Evolutionary conservation across 2,888 invertebrate species (phyloP).

Genomic region (Tinea pellionella): DNA sequence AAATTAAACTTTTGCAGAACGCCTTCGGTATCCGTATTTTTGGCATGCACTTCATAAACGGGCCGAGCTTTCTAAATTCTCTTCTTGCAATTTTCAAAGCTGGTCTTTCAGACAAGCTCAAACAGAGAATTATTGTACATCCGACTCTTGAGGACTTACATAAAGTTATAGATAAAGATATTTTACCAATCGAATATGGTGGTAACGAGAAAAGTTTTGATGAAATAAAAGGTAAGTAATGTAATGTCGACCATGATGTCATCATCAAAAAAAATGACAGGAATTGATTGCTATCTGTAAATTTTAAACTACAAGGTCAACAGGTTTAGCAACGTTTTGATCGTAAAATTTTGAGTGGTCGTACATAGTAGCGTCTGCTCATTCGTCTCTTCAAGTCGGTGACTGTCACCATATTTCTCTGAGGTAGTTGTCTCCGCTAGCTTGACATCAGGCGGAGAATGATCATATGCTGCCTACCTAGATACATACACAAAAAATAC

Average conservation of each 20-base stretch:
- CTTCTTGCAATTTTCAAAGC: slow-evolving; percentile 24
- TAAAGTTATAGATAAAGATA: slow-evolving; percentile 23
- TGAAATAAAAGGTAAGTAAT: slow-evolving; percentile 26
- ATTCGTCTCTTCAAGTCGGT: too few species aligned
- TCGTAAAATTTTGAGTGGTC: too few species aligned
- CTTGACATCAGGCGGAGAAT: too few species aligned
- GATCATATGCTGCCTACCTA: too few species aligned
- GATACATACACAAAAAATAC: too few species aligned
- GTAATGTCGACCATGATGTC: neutral
- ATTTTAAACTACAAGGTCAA: too few species aligned
- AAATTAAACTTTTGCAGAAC: slow-evolving; percentile 23
- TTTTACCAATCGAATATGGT: slow-evolving; percentile 28
- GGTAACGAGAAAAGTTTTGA: slow-evolving; percentile 23
- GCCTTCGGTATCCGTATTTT: slow-evolving; percentile 25
- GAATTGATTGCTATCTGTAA: too few species aligned
- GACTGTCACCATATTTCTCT: too few species aligned
- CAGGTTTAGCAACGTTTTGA: too few species aligned
- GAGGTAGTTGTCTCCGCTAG: too few species aligned
- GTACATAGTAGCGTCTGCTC: too few species aligned
- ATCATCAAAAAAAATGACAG: too few species aligned
- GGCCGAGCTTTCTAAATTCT: slow-evolving; percentile 26
- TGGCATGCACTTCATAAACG: slow-evolving; percentile 24
- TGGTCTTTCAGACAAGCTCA: slow-evolving; percentile 25
- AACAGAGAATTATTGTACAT: slow-evolving; percentile 24
- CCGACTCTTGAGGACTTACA: slow-evolving; percentile 23